These are phyloP conservation scores for Falco cherrug DNA, from an alignment of 2,797 vertebrate species.

Conservation along the genomic window DNA sequence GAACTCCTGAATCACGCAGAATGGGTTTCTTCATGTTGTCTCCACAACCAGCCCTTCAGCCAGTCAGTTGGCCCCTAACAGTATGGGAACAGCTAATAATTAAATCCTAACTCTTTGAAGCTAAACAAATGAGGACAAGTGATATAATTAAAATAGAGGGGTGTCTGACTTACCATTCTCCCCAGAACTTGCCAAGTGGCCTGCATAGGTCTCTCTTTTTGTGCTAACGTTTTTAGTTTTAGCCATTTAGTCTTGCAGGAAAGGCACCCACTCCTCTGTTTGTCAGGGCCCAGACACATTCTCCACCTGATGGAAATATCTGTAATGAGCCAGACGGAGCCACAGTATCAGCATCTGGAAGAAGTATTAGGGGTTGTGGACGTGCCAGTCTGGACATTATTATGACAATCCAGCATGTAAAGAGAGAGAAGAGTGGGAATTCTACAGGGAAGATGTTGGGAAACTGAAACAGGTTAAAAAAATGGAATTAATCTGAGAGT, in stretches of 20 bases:
- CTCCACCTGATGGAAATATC: background rate
- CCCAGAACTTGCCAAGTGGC: background rate
- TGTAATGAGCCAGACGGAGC: background rate
- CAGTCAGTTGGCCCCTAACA: background rate
- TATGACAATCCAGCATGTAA: background rate
- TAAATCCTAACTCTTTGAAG: background rate
- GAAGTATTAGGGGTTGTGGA: background rate
- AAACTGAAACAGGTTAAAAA: background rate
- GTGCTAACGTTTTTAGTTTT: background rate
- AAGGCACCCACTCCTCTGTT: background rate
- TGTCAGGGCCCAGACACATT: background rate
- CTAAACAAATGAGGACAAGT: background rate
- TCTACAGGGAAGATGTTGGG: background rate
- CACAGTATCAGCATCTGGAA: background rate
- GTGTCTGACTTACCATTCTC: background rate
- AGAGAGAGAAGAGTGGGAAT: background rate
- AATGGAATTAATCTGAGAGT: background rate
- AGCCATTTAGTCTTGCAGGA: background rate
- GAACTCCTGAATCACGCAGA: background rate
- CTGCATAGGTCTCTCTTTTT: background rate
- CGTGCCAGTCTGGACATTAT: background rate
- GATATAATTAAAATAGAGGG: background rate
- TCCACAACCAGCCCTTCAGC: background rate
- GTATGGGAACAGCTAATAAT: background rate
- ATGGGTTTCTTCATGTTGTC: background rate